phyloP scores from a whole-genome alignment of 1,140 invertebrate species.

The Frieseomelitta varia region DNA sequence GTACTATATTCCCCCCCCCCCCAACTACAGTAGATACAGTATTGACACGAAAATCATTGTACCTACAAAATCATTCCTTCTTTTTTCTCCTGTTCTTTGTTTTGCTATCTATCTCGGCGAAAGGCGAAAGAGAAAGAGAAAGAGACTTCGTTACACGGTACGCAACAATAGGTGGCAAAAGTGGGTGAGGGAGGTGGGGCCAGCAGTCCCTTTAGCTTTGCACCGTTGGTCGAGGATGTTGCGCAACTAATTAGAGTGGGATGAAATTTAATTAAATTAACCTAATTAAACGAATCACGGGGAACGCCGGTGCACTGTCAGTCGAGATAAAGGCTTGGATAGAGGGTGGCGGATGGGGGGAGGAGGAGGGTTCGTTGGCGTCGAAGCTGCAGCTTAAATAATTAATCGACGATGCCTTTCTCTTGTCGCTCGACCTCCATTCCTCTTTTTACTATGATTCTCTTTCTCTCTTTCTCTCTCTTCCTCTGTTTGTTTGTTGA shows the following conservation, averaged over 20 bases:
- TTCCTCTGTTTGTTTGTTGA: no score
- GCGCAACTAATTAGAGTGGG: constrained; percentile 56
- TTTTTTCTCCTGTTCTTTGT: neutral
- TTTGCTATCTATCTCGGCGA: neutral
- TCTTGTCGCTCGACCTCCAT: neutral
- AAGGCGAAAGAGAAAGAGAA: no score
- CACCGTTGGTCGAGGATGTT: constrained; percentile 37
- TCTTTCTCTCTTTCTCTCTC: neutral
- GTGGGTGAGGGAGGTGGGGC: neutral
- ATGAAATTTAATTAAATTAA: constrained; percentile 62
- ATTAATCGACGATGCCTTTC: constrained; percentile 47
- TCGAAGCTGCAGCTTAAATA: constrained; percentile 49
- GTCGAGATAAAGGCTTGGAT: neutral
- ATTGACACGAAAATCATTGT: no score
- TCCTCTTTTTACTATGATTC: neutral
- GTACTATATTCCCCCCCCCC: no score
- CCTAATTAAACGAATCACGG: constrained; percentile 58
- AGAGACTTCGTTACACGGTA: constrained; percentile 14
- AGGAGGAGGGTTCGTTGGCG: neutral
- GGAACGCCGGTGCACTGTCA: constrained; percentile 22
- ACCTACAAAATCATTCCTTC: no score
- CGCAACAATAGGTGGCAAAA: neutral
- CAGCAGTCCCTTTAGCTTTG: constrained; percentile 19
- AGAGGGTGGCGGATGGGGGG: neutral
- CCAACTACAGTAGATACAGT: no score